Evolutionary conservation across 2,888 invertebrate species (phyloP).

Genomic region (Odontocolon sp.): DNA sequence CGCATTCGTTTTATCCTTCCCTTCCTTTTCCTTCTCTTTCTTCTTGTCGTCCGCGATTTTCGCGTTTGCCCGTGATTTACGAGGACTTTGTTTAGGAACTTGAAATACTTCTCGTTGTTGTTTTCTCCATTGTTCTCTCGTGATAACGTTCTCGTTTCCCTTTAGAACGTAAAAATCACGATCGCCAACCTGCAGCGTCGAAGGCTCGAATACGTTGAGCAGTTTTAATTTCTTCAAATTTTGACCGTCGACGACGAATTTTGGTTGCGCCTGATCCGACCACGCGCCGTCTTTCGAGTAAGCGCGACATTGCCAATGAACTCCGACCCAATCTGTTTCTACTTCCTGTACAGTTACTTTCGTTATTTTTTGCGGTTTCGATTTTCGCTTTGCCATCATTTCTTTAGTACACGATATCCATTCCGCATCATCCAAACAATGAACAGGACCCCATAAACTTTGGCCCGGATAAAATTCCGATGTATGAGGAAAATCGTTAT

Average conservation of each 20-base stretch:
- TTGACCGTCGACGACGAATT: conserved; percentile 86
- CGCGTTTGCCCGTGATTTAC: conserved; percentile 72
- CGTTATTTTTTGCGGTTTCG: conserved; percentile 80
- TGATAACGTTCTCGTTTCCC: conserved; percentile 88
- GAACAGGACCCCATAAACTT: conserved; percentile 88
- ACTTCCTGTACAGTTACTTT: conserved; percentile 90
- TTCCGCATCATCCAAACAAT: conserved; percentile 89
- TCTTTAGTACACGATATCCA: conserved; percentile 91
- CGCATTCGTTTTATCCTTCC: conserved; percentile 57
- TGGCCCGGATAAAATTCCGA: conserved; percentile 88
- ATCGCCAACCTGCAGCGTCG: conserved; percentile 94
- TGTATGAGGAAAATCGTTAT: conserved; percentile 83
- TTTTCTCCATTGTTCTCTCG: conserved; percentile 89
- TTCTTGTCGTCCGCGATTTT: conserved; percentile 70
- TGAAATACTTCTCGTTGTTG: conserved; percentile 78
- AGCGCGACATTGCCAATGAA: conserved; percentile 93
- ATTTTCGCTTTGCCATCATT: conserved; percentile 83
- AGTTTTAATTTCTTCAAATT: conserved; percentile 91
- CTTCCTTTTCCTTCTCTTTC: conserved; percentile 66
- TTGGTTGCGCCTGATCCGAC: conserved; percentile 86
- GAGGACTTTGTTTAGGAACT: conserved; percentile 78
- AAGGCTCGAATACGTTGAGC: conserved; percentile 93
- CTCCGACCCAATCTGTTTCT: conserved; percentile 90
- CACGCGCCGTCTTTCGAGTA: conserved; percentile 84
- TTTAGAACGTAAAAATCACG: conserved; percentile 91